Evolutionary conservation across 2,888 invertebrate species (phyloP).

Genomic region (Mayetiola destructor): DNA sequence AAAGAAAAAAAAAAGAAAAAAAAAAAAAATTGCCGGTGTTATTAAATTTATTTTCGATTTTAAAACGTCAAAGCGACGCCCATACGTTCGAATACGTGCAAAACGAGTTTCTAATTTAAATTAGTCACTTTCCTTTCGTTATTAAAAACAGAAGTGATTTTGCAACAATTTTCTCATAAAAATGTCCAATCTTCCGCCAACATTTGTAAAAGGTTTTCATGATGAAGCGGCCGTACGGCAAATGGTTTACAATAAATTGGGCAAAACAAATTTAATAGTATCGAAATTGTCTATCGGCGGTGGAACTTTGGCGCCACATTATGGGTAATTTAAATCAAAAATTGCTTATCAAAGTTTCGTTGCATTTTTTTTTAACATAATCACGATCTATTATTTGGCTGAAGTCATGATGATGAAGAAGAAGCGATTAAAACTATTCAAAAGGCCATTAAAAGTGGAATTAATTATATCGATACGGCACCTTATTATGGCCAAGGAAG

Average conservation of each 20-base stretch:
- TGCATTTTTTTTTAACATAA: not conserved
- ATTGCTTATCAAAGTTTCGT: not conserved
- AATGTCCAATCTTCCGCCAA: constrained; percentile 36
- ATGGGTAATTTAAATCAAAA: constrained; percentile 43
- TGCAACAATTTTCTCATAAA: not conserved
- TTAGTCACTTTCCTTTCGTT: too few species aligned
- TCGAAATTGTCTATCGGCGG: constrained; percentile 64
- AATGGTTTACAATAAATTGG: constrained; percentile 62
- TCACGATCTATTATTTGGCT: not conserved
- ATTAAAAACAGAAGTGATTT: too few species aligned
- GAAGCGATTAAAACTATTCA: constrained; percentile 54
- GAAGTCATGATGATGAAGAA: constrained; percentile 37
- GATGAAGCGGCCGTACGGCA: constrained; percentile 41
- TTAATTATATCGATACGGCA: constrained; percentile 86
- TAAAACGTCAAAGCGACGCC: too few species aligned
- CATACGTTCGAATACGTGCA: too few species aligned
- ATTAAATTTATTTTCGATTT: too few species aligned
- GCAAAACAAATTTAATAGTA: constrained; percentile 54
- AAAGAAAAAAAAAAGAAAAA: too few species aligned
- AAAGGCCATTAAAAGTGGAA: constrained; percentile 56
- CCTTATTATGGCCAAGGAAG: constrained; percentile 86
- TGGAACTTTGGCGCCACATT: constrained; percentile 55
- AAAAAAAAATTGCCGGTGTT: too few species aligned
- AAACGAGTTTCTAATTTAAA: too few species aligned
- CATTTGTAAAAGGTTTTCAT: constrained; percentile 50